Evolutionary conservation across 2,888 invertebrate genomes (phyloP).

Genomic region (Hyposoter didymator): DNA sequence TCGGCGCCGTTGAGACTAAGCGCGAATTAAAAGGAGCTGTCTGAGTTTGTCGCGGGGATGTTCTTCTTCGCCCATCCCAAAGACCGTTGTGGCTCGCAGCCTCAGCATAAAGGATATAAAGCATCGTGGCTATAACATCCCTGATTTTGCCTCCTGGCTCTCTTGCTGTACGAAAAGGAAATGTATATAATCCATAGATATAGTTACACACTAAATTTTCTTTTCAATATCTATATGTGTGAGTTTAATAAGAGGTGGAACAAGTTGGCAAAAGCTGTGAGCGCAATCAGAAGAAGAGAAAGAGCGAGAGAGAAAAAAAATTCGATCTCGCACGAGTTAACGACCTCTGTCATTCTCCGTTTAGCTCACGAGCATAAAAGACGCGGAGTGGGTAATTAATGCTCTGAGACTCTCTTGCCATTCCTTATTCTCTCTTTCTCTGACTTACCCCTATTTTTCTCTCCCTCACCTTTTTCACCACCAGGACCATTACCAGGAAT

Average conservation of each 20-base stretch:
- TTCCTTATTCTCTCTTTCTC: conserved; percentile 38
- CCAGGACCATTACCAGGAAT: conserved; percentile 60
- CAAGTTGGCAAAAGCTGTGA: conserved; percentile 58
- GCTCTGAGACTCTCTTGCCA: conserved; percentile 44
- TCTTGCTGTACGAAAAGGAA: conserved; percentile 52
- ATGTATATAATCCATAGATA: conserved; percentile 46
- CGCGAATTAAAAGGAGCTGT: conserved; percentile 82
- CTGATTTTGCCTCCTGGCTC: conserved; percentile 64
- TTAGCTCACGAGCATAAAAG: conserved; percentile 58
- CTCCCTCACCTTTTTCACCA: conserved; percentile 33
- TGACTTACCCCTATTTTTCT: background rate
- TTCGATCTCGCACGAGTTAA: conserved; percentile 67
- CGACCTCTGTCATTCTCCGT: conserved; percentile 69
- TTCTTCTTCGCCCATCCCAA: conserved; percentile 71
- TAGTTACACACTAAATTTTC: background rate
- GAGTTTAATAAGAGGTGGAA: conserved; percentile 60
- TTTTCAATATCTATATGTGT: conserved; percentile 14
- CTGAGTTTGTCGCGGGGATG: conserved; percentile 77
- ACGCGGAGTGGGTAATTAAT: conserved; percentile 63
- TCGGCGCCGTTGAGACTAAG: conserved; percentile 82
- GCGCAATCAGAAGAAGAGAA: conserved; percentile 26
- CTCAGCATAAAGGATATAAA: conserved; percentile 70
- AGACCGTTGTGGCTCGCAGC: conserved; percentile 36
- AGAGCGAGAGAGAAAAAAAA: conserved; percentile 59
- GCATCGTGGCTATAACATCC: conserved; percentile 60